Evolutionary conservation across 2,113 vertebrate genomes (phyloP).

Genomic region (Cairina moschata): DNA sequence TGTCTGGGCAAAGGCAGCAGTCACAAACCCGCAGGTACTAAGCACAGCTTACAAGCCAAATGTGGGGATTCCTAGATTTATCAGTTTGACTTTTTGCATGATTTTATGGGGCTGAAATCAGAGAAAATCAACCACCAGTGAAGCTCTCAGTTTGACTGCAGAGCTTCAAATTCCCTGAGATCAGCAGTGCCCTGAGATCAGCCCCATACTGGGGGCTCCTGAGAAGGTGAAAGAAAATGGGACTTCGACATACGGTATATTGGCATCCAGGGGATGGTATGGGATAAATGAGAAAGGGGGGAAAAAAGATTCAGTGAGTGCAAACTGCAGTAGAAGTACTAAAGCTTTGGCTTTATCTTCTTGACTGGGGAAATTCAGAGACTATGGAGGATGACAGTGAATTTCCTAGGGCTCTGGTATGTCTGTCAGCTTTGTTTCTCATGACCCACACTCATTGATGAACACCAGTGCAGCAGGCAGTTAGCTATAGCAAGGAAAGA

Average conservation of each 20-base stretch:
- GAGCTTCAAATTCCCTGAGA: not conserved
- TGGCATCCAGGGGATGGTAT: not conserved
- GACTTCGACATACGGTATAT: not conserved
- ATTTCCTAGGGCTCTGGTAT: not conserved
- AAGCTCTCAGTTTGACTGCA: not conserved
- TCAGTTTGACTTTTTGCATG: not conserved
- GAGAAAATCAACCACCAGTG: not conserved
- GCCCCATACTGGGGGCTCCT: not conserved
- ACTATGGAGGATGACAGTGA: not conserved
- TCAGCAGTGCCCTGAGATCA: not conserved
- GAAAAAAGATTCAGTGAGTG: not conserved
- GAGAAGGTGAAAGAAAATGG: not conserved
- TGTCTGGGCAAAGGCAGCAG: not conserved
- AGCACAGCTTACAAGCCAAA: not conserved
- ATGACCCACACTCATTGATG: not conserved
- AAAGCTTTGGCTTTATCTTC: not conserved
- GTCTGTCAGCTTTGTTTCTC: not conserved
- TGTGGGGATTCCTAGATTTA: not conserved
- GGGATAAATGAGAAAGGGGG: not conserved
- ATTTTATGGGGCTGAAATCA: not conserved
- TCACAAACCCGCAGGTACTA: not conserved
- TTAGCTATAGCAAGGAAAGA: rapidly evolving
- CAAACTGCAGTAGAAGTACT: not conserved
- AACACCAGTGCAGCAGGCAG: not conserved
- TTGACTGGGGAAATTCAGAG: not conserved